Conservation (phyloP, 2,797 vertebrate species). For the Galago senegalensis region DNA sequence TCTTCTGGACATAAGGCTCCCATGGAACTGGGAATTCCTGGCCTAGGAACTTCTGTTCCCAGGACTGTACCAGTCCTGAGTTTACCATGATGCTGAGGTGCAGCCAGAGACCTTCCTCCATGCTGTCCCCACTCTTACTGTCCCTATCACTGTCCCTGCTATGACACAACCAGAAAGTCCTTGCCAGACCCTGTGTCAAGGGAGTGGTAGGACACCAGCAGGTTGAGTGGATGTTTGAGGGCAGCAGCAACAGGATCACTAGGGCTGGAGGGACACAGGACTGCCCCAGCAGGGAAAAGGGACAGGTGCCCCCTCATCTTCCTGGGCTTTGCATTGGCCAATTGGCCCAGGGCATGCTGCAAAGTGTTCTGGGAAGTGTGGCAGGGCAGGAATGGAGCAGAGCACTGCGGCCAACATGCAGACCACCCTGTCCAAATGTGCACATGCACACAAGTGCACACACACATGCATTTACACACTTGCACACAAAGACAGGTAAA, state of each 20-base stretch:
- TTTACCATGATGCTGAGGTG: not conserved
- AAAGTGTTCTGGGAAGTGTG: not conserved
- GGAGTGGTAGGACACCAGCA: too few relatives aligned
- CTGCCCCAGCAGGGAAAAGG: not conserved
- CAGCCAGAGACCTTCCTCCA: not conserved
- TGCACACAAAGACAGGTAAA: too few relatives aligned
- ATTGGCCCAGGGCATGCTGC: too few relatives aligned
- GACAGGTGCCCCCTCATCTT: not conserved
- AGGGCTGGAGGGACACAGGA: not conserved
- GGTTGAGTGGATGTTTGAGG: not conserved
- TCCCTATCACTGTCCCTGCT: not conserved
- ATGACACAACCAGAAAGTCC: not conserved
- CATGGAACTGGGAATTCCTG: fast-evolving
- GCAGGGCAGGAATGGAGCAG: not conserved
- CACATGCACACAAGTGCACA: too few relatives aligned
- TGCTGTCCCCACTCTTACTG: not conserved
- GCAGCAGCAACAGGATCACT: too few relatives aligned
- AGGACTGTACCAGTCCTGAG: not conserved
- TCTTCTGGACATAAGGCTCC: not conserved
- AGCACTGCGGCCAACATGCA: fast-evolving
- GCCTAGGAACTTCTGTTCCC: not conserved
- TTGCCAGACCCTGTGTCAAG: not conserved
- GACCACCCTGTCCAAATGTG: too few relatives aligned
- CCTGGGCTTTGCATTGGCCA: too few relatives aligned
- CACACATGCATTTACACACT: too few relatives aligned